Conservation (phyloP, 2,888 invertebrate species). For the Acronicta aceris region DNA sequence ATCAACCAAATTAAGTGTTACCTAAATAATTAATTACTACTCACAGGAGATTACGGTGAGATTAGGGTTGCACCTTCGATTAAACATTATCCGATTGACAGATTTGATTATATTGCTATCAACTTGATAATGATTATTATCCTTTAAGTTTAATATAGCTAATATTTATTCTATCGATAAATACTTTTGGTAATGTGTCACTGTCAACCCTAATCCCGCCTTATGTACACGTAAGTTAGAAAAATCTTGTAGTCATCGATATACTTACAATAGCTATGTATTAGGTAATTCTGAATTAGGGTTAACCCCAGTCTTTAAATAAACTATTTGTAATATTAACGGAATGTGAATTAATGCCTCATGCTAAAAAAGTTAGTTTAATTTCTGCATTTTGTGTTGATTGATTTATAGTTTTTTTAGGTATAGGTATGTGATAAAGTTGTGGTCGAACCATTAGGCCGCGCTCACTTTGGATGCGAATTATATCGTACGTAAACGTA, state of each 20-base stretch:
- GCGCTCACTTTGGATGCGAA: too few relatives aligned
- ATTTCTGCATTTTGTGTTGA: not conserved
- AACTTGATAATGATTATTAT: not conserved
- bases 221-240: not conserved
- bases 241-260: not conserved
- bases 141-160: not conserved
- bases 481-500: too few relatives aligned
- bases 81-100: conserved; percentile 1
- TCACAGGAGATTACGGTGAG: conserved; percentile 18
- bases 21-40: conserved; percentile 37
- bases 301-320: not conserved
- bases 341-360: too few relatives aligned
- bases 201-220: not conserved
- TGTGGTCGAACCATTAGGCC: too few relatives aligned
- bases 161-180: not conserved
- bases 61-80: conserved; percentile 25
- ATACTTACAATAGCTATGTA: not conserved
- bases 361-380: not conserved
- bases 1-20: conserved; percentile 27
- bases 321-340: too few relatives aligned
- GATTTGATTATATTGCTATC: not conserved
- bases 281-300: not conserved
- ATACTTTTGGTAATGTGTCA: conserved; percentile 1
- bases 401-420: too few relatives aligned
- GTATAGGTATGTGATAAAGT: too few relatives aligned